A percentile compares a stretch with the other conserved stretches of the same genome.
Conservation (phyloP, 2,113 vertebrate species). For the Quiscalus mexicanus region DNA sequence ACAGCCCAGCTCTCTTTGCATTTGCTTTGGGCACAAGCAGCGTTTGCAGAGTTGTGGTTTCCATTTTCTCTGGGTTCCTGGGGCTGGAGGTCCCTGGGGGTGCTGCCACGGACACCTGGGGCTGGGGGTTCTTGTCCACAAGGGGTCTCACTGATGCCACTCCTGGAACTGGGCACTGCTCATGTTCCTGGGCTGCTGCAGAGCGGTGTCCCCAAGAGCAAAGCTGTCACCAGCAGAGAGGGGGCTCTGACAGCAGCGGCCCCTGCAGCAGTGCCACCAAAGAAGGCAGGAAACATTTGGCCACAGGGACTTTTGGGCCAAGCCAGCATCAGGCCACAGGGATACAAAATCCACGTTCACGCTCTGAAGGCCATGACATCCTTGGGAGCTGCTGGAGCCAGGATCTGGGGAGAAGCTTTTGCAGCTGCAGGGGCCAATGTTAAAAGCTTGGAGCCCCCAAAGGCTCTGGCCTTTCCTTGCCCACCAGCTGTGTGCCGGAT, state of each 20-base stretch:
- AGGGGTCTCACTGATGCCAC: neutral
- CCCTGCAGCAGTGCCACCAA: neutral
- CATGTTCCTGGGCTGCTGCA: neutral
- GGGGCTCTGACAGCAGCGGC: neutral
- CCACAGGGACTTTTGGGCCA: neutral
- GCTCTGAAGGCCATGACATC: neutral
- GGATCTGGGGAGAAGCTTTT: neutral
- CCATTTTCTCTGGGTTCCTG: too few relatives aligned
- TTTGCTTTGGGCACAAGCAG: neutral
- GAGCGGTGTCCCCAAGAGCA: neutral
- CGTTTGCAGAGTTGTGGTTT: rapidly evolving
- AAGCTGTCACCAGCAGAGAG: neutral
- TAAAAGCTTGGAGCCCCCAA: neutral
- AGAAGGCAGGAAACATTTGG: neutral
- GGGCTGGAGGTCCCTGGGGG: neutral
- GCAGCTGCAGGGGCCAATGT: neutral
- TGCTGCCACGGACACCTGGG: neutral
- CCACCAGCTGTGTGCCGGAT: neutral
- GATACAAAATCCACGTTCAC: rapidly evolving
- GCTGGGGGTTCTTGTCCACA: neutral
- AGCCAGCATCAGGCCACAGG: neutral
- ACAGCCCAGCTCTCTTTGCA: neutral
- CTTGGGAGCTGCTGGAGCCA: neutral
- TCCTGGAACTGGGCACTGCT: neutral
- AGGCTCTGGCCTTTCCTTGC: neutral